phyloP scores from a whole-genome alignment of 2,888 invertebrate species.

The Antheraea assamensis region DNA sequence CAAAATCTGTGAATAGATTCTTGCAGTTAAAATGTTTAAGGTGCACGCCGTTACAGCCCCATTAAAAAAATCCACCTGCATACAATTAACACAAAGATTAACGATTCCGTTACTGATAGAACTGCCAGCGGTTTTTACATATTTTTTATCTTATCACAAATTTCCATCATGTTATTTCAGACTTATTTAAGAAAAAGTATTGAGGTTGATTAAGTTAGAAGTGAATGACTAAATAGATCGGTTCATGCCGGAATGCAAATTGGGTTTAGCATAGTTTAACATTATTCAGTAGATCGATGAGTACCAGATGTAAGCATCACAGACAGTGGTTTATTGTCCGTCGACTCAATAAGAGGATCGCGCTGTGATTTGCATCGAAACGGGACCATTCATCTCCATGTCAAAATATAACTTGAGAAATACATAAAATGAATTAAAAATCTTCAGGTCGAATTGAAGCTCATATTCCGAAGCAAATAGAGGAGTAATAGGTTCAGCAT shows the following conservation, averaged over 20 bases:
- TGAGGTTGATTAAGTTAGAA: neutral
- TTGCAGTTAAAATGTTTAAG: too few species aligned
- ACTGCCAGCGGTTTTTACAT: too few species aligned
- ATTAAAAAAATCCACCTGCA: too few species aligned
- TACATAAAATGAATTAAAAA: neutral
- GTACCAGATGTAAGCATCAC: constrained; percentile 9
- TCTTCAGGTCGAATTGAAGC: neutral
- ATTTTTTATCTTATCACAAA: too few species aligned
- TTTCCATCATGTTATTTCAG: too few species aligned
- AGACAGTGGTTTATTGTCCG: constrained; percentile 49
- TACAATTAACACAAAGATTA: too few species aligned
- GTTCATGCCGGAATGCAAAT: constrained; percentile 1
- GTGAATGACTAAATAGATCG: constrained; percentile 3
- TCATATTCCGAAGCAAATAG: too few species aligned
- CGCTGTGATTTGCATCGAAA: constrained; percentile 66
- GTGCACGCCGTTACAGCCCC: too few species aligned
- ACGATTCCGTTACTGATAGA: too few species aligned
- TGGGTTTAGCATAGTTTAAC: constrained; percentile 13
- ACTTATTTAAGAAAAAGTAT: too few species aligned
- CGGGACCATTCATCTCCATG: constrained; percentile 31
- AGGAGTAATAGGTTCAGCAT: too few species aligned
- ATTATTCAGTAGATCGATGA: constrained; percentile 14
- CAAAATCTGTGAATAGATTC: too few species aligned
- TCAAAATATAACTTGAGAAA: neutral
- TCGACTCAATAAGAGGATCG: constrained; percentile 69